A percentile compares a stretch with the other conserved stretches of the same genome.
Evolutionary conservation across 2,888 invertebrate species (phyloP).

Genomic region (Xylocampa areola): DNA sequence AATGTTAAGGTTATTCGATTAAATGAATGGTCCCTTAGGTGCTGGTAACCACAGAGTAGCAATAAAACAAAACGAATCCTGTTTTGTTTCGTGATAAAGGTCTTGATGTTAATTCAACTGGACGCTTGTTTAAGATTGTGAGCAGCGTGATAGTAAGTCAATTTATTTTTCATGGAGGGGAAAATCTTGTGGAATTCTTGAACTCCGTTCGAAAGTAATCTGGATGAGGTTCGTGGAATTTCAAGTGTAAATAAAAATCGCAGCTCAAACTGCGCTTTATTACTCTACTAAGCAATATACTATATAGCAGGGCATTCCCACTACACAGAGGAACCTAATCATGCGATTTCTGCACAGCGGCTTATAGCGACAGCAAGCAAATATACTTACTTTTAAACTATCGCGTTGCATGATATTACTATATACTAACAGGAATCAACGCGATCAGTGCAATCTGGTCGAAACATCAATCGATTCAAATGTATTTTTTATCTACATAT

Average conservation of each 20-base stretch:
- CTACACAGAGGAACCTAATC: too few species aligned
- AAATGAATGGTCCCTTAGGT: slow-evolving; percentile 67
- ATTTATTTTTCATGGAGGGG: slow-evolving; percentile 43
- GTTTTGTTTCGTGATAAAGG: slow-evolving; percentile 55
- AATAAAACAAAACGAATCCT: slow-evolving; percentile 68
- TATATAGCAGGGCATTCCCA: too few species aligned
- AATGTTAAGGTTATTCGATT: slow-evolving; percentile 66
- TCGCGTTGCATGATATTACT: too few species aligned
- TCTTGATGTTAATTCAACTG: slow-evolving; percentile 49
- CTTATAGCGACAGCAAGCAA: too few species aligned
- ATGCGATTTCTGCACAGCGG: too few species aligned
- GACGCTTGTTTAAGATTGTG: slow-evolving; percentile 38
- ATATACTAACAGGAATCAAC: too few species aligned
- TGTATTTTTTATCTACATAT: too few species aligned
- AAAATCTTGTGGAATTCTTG: slow-evolving; percentile 32
- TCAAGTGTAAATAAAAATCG: not conserved
- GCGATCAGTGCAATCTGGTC: too few species aligned
- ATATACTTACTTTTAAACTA: too few species aligned
- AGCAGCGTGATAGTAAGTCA: slow-evolving; percentile 46
- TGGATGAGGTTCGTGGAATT: slow-evolving; percentile 19
- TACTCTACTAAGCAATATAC: too few species aligned
- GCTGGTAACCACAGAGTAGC: slow-evolving; percentile 55
- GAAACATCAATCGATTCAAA: too few species aligned
- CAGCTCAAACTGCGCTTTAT: too few species aligned
- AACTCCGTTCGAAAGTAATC: slow-evolving; percentile 13